phyloP scores from a whole-genome alignment of 2,797 vertebrate genomes.

The Aphelocoma californica region DNA sequence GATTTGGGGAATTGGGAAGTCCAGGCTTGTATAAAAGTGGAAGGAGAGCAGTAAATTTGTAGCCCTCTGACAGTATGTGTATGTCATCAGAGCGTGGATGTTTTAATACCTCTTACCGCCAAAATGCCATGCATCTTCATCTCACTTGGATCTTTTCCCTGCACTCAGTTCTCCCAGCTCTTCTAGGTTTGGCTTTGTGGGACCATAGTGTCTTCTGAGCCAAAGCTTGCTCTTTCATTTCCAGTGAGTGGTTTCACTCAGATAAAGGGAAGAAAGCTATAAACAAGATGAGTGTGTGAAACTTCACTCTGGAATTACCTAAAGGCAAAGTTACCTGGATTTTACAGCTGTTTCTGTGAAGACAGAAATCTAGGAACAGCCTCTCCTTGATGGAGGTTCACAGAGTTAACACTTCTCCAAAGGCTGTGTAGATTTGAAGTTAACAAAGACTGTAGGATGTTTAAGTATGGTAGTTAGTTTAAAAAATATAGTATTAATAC shows the following conservation, averaged over 20 bases:
- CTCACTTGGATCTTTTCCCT: slow-evolving; percentile 7
- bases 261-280: not conserved
- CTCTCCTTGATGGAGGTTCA: not conserved
- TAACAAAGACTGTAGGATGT: not conserved
- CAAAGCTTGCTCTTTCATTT: not conserved
- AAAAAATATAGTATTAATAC: not conserved
- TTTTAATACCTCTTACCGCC: not conserved
- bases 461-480: not conserved
- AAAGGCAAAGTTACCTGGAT: not conserved
- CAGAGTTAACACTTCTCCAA: not conserved
- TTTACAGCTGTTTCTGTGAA: not conserved
- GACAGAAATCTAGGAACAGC: not conserved
- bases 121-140: not conserved
- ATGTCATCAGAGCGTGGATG: not conserved
- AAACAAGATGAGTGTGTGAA: not conserved
- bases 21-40: not conserved
- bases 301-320: not conserved
- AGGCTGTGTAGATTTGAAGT: not conserved
- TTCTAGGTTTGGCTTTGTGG: slow-evolving; percentile 28
- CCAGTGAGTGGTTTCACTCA: not conserved
- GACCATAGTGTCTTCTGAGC: not conserved
- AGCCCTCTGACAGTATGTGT: not conserved
- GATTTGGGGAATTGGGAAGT: not conserved
- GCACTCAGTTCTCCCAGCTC: not conserved
- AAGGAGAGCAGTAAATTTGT: slow-evolving; percentile 9